Conservation (phyloP, 1,140 invertebrate genomes). For the Acromyrmex heyeri region DNA sequence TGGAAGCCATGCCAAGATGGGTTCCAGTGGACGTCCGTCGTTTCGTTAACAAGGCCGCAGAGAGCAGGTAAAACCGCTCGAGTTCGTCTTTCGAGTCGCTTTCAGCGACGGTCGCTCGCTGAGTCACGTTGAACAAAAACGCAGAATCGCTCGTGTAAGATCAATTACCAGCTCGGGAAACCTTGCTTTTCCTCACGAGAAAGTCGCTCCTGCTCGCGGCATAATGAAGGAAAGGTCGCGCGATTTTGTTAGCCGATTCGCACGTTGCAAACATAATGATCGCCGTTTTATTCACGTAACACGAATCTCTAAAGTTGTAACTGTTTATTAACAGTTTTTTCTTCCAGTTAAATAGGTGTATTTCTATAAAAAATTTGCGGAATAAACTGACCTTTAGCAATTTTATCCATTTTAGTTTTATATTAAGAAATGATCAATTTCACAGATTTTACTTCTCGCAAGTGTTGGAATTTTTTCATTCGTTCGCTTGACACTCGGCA, state of each 20-base stretch:
- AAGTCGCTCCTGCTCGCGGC: conserved; percentile 31
- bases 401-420: neutral
- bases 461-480: conserved; percentile 13
- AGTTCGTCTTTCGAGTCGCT: conserved; percentile 42
- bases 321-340: neutral
- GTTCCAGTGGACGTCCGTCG: conserved; percentile 14
- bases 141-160: conserved; percentile 40
- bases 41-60: conserved; percentile 51
- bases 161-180: conserved; percentile 49
- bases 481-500: neutral
- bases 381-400: conserved; percentile 5
- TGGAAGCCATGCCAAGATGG: conserved; percentile 23
- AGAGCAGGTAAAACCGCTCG: conserved; percentile 51
- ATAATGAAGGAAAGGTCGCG: conserved; percentile 31
- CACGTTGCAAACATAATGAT: conserved; percentile 9
- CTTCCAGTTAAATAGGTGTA: neutral
- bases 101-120: conserved; percentile 29
- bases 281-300: neutral
- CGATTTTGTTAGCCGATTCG: conserved; percentile 1
- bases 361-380: neutral
- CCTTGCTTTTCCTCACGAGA: conserved; percentile 55
- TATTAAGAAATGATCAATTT: neutral
- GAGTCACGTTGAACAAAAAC: conserved; percentile 45
- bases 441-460: neutral
- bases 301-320: neutral